Evolutionary conservation across 2,888 invertebrate genomes (phyloP).

Genomic region (Prosapia bicincta): DNA sequence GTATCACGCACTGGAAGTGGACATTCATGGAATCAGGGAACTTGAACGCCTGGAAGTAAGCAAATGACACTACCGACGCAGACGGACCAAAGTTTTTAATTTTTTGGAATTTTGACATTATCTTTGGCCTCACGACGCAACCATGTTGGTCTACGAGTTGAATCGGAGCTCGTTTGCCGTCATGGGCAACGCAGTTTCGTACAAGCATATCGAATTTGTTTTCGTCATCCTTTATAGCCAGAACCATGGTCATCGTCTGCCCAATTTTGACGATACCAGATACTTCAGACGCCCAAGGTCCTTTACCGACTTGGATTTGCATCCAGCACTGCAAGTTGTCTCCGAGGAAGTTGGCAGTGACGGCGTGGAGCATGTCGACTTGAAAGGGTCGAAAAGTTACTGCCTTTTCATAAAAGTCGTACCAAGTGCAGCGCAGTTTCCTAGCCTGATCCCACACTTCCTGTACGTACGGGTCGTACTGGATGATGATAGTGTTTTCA

Average conservation of each 20-base stretch:
- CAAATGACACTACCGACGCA: slow-evolving; percentile 87
- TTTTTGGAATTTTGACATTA: slow-evolving; percentile 92
- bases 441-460: slow-evolving; percentile 95
- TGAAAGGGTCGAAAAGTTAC: slow-evolving; percentile 93
- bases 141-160: slow-evolving; percentile 90
- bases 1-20: slow-evolving; percentile 93
- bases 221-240: slow-evolving; percentile 93
- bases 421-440: slow-evolving; percentile 90
- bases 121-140: slow-evolving; percentile 86
- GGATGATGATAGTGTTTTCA: slow-evolving; percentile 90
- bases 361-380: slow-evolving; percentile 92
- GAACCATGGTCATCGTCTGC: slow-evolving; percentile 95
- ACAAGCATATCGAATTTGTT: slow-evolving; percentile 95
- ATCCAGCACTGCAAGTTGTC: slow-evolving; percentile 97
- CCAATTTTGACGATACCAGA: slow-evolving; percentile 92
- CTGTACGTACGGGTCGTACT: slow-evolving; percentile 87
- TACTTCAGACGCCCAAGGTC: slow-evolving; percentile 94
- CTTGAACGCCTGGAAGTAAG: slow-evolving; percentile 93
- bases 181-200: slow-evolving; percentile 90
- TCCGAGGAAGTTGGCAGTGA: slow-evolving; percentile 91
- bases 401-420: slow-evolving; percentile 92
- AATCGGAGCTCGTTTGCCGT: slow-evolving; percentile 89
- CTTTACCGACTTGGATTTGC: slow-evolving; percentile 94
- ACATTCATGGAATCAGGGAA: slow-evolving; percentile 97
- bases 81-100: slow-evolving; percentile 94